phyloP scores from a whole-genome alignment of 2,113 vertebrate genomes.

The Semnopithecus entellus region DNA sequence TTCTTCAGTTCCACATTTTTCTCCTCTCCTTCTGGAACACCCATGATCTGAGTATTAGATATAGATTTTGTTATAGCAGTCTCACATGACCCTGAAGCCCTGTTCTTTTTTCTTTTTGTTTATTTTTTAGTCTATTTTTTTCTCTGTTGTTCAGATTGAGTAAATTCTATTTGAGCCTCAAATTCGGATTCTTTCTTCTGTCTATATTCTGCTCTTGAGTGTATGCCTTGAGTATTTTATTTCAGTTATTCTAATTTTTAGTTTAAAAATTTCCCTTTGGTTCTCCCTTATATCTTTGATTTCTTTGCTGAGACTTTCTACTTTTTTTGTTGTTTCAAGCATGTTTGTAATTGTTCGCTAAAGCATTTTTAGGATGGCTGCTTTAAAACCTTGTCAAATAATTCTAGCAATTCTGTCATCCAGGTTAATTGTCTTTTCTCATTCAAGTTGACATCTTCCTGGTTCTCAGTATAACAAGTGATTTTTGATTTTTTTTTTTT shows the following conservation, averaged over 20 bases:
- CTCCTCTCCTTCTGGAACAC: not conserved
- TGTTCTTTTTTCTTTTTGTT: not conserved
- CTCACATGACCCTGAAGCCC: not conserved
- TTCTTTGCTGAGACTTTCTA: conserved; percentile 2
- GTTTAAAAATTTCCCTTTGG: conserved; percentile 27
- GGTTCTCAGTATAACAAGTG: not conserved
- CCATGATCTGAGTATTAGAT: not conserved
- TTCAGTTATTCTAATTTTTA: conserved; percentile 14
- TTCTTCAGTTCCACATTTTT: conserved; percentile 38
- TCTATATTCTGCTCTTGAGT: not conserved
- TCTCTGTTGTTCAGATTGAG: conserved; percentile 17
- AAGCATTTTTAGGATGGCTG: conserved; percentile 11
- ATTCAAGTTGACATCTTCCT: not conserved
- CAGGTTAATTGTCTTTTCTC: conserved; percentile 35
- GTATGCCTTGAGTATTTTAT: not conserved
- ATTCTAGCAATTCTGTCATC: conserved; percentile 36
- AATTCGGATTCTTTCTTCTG: not conserved
- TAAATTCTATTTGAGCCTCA: conserved; percentile 6
- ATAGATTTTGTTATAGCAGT: not conserved
- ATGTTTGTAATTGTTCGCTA: not conserved
- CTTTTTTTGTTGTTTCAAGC: not conserved
- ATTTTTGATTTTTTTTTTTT: not conserved
- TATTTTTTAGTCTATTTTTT: conserved; percentile 5
- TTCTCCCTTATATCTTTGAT: conserved; percentile 40
- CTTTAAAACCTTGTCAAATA: conserved; percentile 18